Percentiles rank a stretch among this genome's conserved stretches.
Evolutionary conservation across 2,113 vertebrate species (phyloP).

Genomic region (Xyliphius kryptos): DNA sequence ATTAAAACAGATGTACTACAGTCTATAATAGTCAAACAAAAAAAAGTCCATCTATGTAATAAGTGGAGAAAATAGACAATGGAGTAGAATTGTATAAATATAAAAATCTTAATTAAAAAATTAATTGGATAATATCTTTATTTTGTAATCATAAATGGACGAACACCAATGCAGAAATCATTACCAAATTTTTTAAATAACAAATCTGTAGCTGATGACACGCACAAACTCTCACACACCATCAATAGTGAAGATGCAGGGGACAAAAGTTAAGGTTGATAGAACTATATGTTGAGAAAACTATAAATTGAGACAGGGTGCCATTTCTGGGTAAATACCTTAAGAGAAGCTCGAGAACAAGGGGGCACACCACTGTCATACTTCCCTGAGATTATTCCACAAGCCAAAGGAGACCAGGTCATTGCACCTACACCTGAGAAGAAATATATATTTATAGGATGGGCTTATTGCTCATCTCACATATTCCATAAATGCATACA

Average conservation of each 20-base stretch:
- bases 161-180: too few species aligned
- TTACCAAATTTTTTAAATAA: too few species aligned
- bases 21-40: too few species aligned
- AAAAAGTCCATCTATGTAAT: too few species aligned
- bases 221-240: neutral
- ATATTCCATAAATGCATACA: slow-evolving; percentile 3
- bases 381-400: slow-evolving; percentile 85
- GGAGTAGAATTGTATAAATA: too few species aligned
- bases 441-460: neutral
- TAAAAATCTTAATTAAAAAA: too few species aligned
- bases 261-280: neutral
- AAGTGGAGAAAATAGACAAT: too few species aligned
- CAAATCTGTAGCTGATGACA: neutral
- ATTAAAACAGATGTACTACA: too few species aligned
- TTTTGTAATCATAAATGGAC: too few species aligned
- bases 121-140: too few species aligned
- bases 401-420: slow-evolving; percentile 89
- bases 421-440: slow-evolving; percentile 79
- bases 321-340: slow-evolving; percentile 52
- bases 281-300: neutral
- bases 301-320: neutral
- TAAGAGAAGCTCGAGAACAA: slow-evolving; percentile 78
- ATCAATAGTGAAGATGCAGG: neutral
- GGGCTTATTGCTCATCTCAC: neutral
- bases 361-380: slow-evolving; percentile 79